Conservation (phyloP, 2,113 vertebrate species). For the Aphyosemion australe region DNA sequence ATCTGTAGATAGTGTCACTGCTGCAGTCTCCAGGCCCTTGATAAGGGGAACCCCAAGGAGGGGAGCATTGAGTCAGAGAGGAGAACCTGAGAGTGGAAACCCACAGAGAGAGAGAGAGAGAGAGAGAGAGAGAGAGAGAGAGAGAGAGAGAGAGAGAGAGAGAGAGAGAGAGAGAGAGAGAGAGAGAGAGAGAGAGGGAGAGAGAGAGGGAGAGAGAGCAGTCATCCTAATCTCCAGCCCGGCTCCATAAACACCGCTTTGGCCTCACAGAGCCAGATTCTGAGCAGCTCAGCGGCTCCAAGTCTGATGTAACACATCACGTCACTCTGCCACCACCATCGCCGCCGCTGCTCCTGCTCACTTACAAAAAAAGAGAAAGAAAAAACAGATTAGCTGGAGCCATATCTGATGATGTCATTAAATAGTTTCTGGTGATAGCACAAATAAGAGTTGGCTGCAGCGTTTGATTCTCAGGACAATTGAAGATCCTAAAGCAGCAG, state of each 20-base stretch:
- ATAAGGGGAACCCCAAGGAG: conserved; percentile 73
- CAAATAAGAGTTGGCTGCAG: background rate
- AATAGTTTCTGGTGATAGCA: conserved; percentile 13
- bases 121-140: no score
- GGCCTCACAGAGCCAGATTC: conserved; percentile 54
- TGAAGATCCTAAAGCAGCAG: no score
- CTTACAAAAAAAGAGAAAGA: conserved; percentile 12
- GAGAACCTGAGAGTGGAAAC: conserved; percentile 47
- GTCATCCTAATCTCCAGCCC: conserved; percentile 69
- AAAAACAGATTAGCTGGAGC: conserved; percentile 47
- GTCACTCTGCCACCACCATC: conserved; percentile 17
- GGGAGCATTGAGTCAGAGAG: conserved; percentile 39
- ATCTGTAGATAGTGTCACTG: conserved; percentile 88
- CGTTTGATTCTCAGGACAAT: background rate
- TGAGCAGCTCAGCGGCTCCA: conserved; percentile 50
- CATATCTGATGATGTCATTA: conserved; percentile 71
- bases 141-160: no score
- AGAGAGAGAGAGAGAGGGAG: no score
- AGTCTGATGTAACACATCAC: conserved; percentile 57
- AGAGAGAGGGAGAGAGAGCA: conserved; percentile 24
- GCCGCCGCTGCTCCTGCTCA: conserved; percentile 14
- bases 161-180: no score
- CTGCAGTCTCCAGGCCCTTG: conserved; percentile 84
- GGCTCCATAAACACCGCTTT: conserved; percentile 77
- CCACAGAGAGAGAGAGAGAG: conserved; percentile 15